Percentiles rank a stretch among this genome's conserved stretches.
Evolutionary conservation across 2,797 vertebrate species (phyloP).

Genomic region (Chelmon rostratus): DNA sequence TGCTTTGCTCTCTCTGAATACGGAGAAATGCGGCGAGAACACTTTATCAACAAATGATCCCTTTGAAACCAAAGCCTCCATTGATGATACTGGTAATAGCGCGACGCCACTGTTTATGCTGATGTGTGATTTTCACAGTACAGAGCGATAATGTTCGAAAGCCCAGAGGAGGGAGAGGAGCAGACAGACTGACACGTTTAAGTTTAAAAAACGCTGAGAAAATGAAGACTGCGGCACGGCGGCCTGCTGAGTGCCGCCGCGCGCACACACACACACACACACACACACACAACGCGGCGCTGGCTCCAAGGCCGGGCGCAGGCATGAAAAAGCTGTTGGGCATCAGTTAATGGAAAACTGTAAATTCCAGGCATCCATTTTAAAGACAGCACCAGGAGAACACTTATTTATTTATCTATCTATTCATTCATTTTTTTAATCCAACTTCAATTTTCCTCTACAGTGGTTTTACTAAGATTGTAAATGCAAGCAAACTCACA

Average conservation of each 20-base stretch:
- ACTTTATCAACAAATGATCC: constrained; percentile 72
- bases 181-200: constrained; percentile 66
- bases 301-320: constrained; percentile 66
- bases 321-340: constrained; percentile 79
- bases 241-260: constrained; percentile 57
- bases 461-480: constrained; percentile 88
- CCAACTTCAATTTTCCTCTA: constrained; percentile 90
- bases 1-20: constrained; percentile 56
- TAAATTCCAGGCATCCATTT: constrained; percentile 85
- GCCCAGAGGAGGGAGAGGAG: constrained; percentile 56
- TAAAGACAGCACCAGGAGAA: constrained; percentile 84
- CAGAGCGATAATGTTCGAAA: constrained; percentile 70
- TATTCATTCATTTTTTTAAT: constrained; percentile 85
- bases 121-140: constrained; percentile 69
- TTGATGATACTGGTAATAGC: constrained; percentile 72
- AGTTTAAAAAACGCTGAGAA: constrained; percentile 65
- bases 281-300: constrained; percentile 30
- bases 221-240: constrained; percentile 62
- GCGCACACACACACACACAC: constrained; percentile 43
- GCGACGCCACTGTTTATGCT: constrained; percentile 69
- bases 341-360: constrained; percentile 87
- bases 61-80: constrained; percentile 67
- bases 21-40: constrained; percentile 44
- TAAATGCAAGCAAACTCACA: constrained; percentile 85
- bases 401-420: constrained; percentile 88